Evolutionary conservation across 2,113 vertebrate genomes (phyloP).

Genomic region (Phalacrocorax pelagicus): DNA sequence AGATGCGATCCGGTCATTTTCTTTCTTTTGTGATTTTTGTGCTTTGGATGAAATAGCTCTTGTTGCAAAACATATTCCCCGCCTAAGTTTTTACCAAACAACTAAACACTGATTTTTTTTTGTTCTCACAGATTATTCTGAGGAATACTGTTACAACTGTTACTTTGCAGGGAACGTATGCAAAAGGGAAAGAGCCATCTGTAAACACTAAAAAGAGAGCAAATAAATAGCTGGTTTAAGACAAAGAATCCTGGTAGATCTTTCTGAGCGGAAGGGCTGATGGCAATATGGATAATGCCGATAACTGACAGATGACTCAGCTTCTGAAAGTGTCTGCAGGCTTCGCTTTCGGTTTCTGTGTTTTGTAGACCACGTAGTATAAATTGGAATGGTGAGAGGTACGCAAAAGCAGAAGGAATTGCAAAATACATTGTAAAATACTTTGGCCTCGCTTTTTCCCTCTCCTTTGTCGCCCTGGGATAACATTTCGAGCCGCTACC

Average conservation of each 20-base stretch:
- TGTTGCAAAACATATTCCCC: background rate
- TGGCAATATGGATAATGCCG: background rate
- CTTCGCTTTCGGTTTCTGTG: background rate
- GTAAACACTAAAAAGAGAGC: background rate
- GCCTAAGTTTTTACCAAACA: background rate
- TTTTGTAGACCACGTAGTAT: background rate
- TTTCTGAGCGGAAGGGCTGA: background rate
- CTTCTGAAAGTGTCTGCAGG: background rate
- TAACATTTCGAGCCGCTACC: background rate
- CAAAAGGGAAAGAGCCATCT: background rate
- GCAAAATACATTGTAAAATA: fast-evolving
- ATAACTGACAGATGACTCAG: background rate
- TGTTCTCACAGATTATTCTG: background rate
- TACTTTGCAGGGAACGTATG: background rate
- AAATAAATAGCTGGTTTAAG: background rate
- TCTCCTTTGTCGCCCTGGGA: background rate
- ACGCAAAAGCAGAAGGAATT: background rate
- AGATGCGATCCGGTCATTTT: background rate
- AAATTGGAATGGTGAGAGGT: fast-evolving
- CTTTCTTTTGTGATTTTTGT: background rate
- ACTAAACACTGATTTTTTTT: background rate
- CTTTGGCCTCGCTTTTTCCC: too few species aligned
- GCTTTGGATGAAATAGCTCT: background rate
- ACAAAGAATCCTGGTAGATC: background rate
- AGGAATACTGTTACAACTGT: background rate